A percentile compares a stretch with the other conserved stretches of the same genome.
phyloP scores from a whole-genome alignment of 2,113 vertebrate species.

The Ceyx cyanopectus region DNA sequence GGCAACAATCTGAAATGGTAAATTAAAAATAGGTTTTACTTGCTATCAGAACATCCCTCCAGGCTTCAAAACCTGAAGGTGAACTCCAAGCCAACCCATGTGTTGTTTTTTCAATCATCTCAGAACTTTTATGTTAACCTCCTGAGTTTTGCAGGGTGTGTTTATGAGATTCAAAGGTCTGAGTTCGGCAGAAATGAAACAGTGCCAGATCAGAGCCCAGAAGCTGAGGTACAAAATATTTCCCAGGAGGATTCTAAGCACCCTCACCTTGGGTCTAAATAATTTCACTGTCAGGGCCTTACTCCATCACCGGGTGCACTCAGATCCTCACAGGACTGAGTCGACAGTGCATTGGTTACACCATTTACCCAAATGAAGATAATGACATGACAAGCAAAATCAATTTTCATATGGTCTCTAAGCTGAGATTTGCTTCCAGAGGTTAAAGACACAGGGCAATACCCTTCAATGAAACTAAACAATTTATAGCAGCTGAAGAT shows the following conservation, averaged over 20 bases:
- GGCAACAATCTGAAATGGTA: background rate
- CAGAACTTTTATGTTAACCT: background rate
- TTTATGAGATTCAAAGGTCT: background rate
- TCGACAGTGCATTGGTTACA: background rate
- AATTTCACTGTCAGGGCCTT: background rate
- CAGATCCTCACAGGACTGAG: background rate
- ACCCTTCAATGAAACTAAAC: conserved; percentile 34
- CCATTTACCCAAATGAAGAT: conserved; percentile 40
- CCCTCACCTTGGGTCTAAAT: background rate
- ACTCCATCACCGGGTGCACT: background rate
- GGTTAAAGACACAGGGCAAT: conserved; percentile 53
- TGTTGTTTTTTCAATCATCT: background rate
- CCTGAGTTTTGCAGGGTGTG: background rate
- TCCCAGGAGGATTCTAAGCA: background rate
- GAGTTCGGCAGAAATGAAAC: background rate
- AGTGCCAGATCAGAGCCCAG: background rate
- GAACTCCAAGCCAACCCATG: background rate
- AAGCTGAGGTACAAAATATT: background rate
- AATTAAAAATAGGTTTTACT: background rate
- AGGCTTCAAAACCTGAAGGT: background rate
- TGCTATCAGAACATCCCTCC: background rate
- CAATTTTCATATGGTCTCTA: conserved; percentile 60
- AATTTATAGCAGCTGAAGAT: conserved; percentile 54
- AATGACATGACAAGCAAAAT: conserved; percentile 53
- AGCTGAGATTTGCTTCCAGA: conserved; percentile 49